These are phyloP conservation scores for Bombus vancouverensis DNA, from an alignment of 1,140 invertebrate species.

Conservation along the genomic window DNA sequence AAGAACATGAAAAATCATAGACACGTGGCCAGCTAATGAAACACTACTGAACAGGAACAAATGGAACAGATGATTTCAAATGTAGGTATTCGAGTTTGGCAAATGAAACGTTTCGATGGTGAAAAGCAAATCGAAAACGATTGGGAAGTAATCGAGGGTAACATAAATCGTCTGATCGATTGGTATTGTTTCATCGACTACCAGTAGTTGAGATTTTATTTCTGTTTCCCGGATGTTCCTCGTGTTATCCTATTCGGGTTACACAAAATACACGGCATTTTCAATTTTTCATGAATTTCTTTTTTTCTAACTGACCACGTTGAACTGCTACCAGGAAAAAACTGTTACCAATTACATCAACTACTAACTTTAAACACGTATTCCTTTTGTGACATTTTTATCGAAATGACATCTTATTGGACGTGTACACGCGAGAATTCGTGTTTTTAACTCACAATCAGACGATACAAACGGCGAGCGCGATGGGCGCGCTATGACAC, in stretches of 20 bases:
- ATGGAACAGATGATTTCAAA: neutral
- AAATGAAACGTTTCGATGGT: neutral
- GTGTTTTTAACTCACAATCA: neutral
- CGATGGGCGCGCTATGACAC: conserved; percentile 49
- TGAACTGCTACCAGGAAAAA: too few relatives aligned
- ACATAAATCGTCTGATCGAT: neutral
- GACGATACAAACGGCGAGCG: neutral
- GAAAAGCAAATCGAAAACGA: neutral
- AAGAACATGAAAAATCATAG: too few relatives aligned
- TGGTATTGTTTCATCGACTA: conserved; percentile 1
- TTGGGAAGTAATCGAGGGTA: neutral
- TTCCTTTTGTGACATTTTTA: neutral
- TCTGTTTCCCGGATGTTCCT: neutral
- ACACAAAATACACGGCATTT: neutral
- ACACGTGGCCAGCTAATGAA: too few relatives aligned
- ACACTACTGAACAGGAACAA: neutral
- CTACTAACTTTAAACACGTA: neutral
- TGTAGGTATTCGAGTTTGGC: neutral
- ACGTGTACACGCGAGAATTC: neutral
- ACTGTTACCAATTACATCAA: neutral
- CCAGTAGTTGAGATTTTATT: neutral
- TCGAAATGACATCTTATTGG: too few relatives aligned
- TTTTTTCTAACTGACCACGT: neutral
- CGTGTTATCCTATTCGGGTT: neutral
- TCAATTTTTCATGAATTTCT: neutral